Evolutionary conservation across 2,888 invertebrate genomes (phyloP).

Genomic region (Drosophila suboccidentalis): DNA sequence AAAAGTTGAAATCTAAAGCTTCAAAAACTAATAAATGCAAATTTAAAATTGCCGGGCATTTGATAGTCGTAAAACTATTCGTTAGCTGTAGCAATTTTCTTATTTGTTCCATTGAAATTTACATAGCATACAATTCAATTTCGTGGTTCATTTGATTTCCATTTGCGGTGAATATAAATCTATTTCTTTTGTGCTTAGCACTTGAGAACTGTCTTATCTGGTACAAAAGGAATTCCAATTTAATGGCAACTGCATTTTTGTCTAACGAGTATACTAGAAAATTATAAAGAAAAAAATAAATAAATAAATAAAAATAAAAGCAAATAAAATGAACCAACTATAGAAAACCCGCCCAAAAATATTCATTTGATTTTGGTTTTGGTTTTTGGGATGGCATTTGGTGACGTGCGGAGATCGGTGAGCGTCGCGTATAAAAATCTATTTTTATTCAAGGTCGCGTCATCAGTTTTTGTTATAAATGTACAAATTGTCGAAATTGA

Average conservation of each 20-base stretch:
- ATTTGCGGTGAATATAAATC: slow-evolving; percentile 40
- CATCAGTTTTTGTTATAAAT: slow-evolving; percentile 63
- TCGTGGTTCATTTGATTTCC: slow-evolving; percentile 50
- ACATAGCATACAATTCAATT: slow-evolving; percentile 43
- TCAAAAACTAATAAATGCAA: not conserved
- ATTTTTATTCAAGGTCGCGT: slow-evolving; percentile 78
- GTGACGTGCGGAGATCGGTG: slow-evolving; percentile 72
- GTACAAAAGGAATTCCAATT: slow-evolving; percentile 33
- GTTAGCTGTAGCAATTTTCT: slow-evolving; percentile 11
- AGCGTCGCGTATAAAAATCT: slow-evolving; percentile 70
- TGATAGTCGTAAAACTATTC: not conserved
- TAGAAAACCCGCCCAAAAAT: slow-evolving; percentile 36
- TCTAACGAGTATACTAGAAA: slow-evolving; percentile 23
- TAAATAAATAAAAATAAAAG: slow-evolving; percentile 5
- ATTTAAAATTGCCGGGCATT: slow-evolving; percentile 1
- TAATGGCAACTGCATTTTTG: slow-evolving; percentile 44
- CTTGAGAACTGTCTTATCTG: slow-evolving; percentile 45
- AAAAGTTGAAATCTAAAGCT: not conserved
- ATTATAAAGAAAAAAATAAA: slow-evolving; percentile 18
- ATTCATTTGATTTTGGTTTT: slow-evolving; percentile 27
- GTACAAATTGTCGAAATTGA: slow-evolving; percentile 33
- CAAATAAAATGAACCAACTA: slow-evolving; percentile 3
- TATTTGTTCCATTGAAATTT: slow-evolving; percentile 27
- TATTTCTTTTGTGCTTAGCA: slow-evolving; percentile 29
- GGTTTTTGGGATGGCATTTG: slow-evolving; percentile 55